Base-by-base conservation (phyloP, 2,797 vertebrate species). In the Chanos chanos region DNA sequence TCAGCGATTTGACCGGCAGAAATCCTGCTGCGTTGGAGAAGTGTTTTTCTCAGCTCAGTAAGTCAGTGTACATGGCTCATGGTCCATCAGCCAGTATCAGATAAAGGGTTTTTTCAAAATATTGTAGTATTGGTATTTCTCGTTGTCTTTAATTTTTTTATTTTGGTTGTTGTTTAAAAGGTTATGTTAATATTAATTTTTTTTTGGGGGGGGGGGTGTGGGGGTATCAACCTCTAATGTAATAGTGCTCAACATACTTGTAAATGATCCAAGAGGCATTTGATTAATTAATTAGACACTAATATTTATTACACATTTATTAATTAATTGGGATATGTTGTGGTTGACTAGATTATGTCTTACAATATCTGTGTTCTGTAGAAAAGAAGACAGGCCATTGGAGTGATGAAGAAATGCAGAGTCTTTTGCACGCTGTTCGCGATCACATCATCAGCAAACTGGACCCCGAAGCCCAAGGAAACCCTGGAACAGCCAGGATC, bases 1-100 rank as follows among this genome's bases (percentile, higher is more conserved):
- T 90, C 39, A 54, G 82, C 0, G 1, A 73, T 40, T 71, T 81
- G 67, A 88, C 83, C 54, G 77, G 66, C n/a, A 84, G 89, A 27
- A 90, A 88, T 21, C 1, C 27, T 0, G 49, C 15, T 1, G 16
- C 87, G 0, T 5, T 89, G 5, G n/a, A 87, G 76, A 87, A 86
- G 51, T 83, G 86, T 12, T 88, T 80, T 19, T 0, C 22, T 1
- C 41, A 43, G 2, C 13, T 81, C 0, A 47, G 86, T 87, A 63
- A 8, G 63, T 66, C 13, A 15, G 8, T 22, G 15, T 10, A 13
- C 19, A 9, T 27, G 21, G 1, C 16, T 31, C 33, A 2, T 1
- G 24, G 10, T 40, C n/a, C n/a, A n/a, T n/a, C n/a, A n/a, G n/a
- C n/a, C n/a, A n/a, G n/a, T n/a, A n/a, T n/a, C n/a, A n/a, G 18